These are phyloP conservation scores for Gobio gobio DNA, from an alignment of 2,113 vertebrate genomes.

Conservation along the genomic window DNA sequence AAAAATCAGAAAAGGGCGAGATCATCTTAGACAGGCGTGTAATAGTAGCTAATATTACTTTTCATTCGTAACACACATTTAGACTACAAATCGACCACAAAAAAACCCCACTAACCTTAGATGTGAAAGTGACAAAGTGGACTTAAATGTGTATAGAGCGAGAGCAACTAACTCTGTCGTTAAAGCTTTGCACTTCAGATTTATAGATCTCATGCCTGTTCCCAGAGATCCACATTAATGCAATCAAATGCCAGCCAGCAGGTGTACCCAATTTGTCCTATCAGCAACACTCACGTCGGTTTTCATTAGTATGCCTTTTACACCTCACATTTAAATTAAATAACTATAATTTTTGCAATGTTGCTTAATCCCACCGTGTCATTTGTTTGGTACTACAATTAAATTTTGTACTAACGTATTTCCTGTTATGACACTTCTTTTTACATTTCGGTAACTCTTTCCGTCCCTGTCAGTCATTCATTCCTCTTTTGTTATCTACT, in stretches of 20 bases:
- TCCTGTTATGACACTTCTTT: background rate
- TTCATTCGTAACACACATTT: background rate
- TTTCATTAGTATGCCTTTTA: background rate
- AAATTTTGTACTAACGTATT: background rate
- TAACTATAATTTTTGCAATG: too few species aligned
- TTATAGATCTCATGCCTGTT: background rate
- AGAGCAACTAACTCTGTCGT: conserved; percentile 40
- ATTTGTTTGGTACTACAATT: background rate
- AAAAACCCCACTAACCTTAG: conserved; percentile 47
- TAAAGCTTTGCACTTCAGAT: conserved; percentile 1
- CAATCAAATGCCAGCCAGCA: conserved; percentile 26
- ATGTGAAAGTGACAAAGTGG: conserved; percentile 59
- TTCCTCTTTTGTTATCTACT: background rate
- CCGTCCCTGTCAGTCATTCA: background rate
- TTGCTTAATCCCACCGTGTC: background rate
- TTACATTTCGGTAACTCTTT: background rate
- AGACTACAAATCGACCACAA: background rate
- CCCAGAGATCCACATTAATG: conserved; percentile 17
- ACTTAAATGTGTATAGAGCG: conserved; percentile 53
- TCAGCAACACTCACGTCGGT: background rate
- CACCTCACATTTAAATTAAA: background rate
- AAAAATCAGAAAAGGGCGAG: background rate
- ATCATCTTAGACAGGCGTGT: background rate
- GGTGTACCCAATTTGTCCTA: background rate
- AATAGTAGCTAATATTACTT: too few species aligned